phyloP scores from a whole-genome alignment of 2,888 invertebrate species.

The Drosophila histrio region DNA sequence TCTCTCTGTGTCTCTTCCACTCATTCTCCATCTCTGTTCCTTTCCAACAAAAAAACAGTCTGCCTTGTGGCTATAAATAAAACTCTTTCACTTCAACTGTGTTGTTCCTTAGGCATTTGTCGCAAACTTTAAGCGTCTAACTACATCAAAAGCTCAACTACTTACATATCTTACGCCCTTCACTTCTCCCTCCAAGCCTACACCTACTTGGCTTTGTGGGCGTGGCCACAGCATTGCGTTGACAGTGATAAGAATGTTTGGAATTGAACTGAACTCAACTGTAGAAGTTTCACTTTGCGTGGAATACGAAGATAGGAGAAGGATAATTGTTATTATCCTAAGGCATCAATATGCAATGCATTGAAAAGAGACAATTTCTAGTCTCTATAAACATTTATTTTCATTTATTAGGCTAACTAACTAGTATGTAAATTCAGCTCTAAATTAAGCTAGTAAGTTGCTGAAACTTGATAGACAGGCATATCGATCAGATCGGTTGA shows the following conservation, averaged over 20 bases:
- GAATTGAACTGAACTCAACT: slow-evolving; percentile 9
- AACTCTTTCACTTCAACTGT: slow-evolving; percentile 24
- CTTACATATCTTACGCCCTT: background rate
- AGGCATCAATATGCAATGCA: background rate
- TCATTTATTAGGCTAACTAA: background rate
- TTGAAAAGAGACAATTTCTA: background rate
- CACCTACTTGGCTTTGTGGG: background rate
- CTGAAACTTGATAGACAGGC: background rate
- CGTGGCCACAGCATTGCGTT: background rate
- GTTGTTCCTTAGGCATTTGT: slow-evolving; percentile 9
- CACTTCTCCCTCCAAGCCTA: background rate
- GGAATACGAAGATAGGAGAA: background rate
- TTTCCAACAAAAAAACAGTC: slow-evolving; percentile 15
- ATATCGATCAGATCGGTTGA: background rate
- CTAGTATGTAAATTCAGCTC: background rate
- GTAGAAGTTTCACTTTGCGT: background rate
- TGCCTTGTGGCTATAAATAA: slow-evolving; percentile 10
- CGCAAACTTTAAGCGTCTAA: slow-evolving; percentile 28
- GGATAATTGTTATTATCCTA: too few species aligned
- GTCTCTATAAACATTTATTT: background rate
- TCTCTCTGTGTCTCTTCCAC: too few species aligned
- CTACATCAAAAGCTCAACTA: slow-evolving; percentile 10
- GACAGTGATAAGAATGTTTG: slow-evolving; percentile 12
- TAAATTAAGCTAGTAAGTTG: background rate
- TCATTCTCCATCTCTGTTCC: background rate